Conservation (phyloP, 2,797 vertebrate species). For the Enteromius afrohamiltoni region DNA sequence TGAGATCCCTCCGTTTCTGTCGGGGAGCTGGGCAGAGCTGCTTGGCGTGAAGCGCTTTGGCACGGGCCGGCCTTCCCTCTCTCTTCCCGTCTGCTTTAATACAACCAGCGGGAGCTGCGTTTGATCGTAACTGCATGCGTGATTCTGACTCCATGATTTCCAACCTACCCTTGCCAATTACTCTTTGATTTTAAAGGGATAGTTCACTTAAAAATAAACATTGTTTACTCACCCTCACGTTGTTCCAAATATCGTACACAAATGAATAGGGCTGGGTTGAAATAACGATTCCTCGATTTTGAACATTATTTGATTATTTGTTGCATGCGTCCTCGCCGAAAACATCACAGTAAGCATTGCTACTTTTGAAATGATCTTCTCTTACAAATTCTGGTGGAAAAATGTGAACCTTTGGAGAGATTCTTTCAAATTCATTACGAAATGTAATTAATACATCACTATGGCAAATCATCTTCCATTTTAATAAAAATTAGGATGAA, state of each 20-base stretch:
- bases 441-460: not conserved
- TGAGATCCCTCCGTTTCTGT: constrained; percentile 39
- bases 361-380: not conserved
- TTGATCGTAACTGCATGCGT: constrained; percentile 80
- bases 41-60: constrained; percentile 71
- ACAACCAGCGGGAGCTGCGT: constrained; percentile 76
- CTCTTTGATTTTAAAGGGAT: not conserved
- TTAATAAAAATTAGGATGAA: not conserved
- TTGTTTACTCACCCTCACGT: not conserved
- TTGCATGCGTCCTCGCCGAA: not conserved
- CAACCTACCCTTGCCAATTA: constrained; percentile 63
- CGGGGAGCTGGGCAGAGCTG: constrained; percentile 51
- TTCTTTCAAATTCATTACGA: not conserved
- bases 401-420: too few species aligned
- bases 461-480: not conserved
- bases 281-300: not conserved
- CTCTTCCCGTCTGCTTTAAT: constrained; percentile 75
- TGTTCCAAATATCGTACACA: not conserved
- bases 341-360: not conserved
- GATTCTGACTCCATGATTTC: constrained; percentile 74
- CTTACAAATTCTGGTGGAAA: not conserved
- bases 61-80: constrained; percentile 73
- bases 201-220: not conserved
- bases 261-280: not conserved
- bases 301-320: not conserved